Evolutionary conservation across 2,888 invertebrate species (phyloP).

Genomic region (Trachelus stipa): DNA sequence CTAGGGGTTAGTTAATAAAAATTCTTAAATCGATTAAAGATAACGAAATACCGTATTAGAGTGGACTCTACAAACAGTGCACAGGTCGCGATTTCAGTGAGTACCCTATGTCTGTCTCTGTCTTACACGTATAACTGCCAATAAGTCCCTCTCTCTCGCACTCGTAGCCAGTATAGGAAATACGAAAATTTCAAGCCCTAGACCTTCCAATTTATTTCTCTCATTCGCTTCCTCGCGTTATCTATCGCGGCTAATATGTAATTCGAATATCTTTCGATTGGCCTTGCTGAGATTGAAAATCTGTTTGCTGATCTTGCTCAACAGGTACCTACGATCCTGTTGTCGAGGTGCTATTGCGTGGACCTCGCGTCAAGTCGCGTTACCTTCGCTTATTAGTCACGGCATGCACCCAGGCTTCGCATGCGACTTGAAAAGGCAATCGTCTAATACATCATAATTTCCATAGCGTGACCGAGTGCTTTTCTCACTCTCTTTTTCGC

Average conservation of each 20-base stretch:
- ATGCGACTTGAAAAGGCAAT: constrained; percentile 54
- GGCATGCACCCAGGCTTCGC: constrained; percentile 40
- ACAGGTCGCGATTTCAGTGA: not conserved
- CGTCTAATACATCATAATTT: constrained; percentile 62
- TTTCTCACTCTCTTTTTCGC: not conserved
- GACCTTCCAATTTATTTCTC: not conserved
- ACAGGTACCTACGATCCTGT: not conserved
- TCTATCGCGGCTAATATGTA: not conserved
- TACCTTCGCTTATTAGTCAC: constrained; percentile 53
- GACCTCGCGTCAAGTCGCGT: constrained; percentile 9
- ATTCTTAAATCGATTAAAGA: not conserved
- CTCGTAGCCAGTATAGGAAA: not conserved
- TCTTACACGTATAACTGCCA: not conserved
- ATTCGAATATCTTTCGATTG: not conserved
- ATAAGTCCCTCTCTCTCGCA: not conserved
- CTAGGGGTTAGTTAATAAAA: not conserved
- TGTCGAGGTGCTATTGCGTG: not conserved
- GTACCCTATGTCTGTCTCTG: not conserved
- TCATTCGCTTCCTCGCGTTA: not conserved
- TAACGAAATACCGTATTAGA: not conserved
- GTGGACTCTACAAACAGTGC: not conserved
- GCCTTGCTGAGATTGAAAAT: not conserved
- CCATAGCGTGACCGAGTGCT: constrained; percentile 53
- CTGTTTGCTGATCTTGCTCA: not conserved
- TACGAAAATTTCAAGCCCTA: not conserved